phyloP scores from a whole-genome alignment of 37 sponge, comb jelly and placozoan species.

The Mnemiopsis leidyi region DNA sequence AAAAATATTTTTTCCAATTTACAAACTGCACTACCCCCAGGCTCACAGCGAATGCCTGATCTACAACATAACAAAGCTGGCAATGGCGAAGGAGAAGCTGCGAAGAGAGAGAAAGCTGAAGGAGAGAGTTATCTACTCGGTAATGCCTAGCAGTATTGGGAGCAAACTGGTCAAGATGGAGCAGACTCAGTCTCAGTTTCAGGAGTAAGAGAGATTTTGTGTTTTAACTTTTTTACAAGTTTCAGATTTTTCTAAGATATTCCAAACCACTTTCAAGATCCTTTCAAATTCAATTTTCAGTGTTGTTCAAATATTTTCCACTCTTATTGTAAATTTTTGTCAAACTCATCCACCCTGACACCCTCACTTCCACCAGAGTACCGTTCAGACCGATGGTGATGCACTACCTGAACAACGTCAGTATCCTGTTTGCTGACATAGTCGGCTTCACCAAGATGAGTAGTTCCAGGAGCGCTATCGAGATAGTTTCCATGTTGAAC shows the following conservation, averaged over 20 bases:
- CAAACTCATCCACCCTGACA: too few species aligned
- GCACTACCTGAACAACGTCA: conserved; percentile 42
- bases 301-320: too few species aligned
- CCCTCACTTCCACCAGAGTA: neutral
- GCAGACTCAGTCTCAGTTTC: conserved; percentile 40
- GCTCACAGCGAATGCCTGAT: conserved; percentile 26
- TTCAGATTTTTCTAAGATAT: neutral
- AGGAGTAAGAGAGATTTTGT: neutral
- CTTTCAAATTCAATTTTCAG: too few species aligned
- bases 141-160: conserved; percentile 44
- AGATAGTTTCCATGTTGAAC: conserved; percentile 60
- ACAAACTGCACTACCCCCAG: neutral
- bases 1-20: neutral
- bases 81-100: conserved; percentile 50
- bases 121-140: conserved; percentile 2
- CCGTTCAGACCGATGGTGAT: conserved; percentile 45
- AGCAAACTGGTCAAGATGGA: conserved; percentile 25
- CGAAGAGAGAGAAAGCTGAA: conserved; percentile 31
- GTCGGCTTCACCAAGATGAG: conserved; percentile 60
- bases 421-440: conserved; percentile 63
- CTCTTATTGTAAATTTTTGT: neutral
- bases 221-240: neutral
- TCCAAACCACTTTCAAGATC: too few species aligned
- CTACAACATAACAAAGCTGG: conserved; percentile 51
- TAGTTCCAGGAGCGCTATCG: neutral